These are phyloP conservation scores for Valencia hispanica DNA, from an alignment of 2,797 vertebrate species.

Conservation along the genomic window DNA sequence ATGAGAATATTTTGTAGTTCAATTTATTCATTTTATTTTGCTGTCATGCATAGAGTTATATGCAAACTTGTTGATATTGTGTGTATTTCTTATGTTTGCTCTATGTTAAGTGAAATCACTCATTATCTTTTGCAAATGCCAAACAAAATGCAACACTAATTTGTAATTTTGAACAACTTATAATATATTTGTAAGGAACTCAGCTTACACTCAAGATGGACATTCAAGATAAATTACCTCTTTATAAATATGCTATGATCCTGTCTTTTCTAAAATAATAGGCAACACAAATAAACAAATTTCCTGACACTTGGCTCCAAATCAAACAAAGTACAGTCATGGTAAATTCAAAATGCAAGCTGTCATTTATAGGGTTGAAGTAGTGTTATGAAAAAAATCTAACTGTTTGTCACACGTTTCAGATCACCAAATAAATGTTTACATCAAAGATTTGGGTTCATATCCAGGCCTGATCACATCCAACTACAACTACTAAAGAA, in stretches of 20 bases:
- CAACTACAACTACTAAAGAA: no score
- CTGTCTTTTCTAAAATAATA: no score
- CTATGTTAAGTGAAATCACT: conserved; percentile 70
- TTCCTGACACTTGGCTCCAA: conserved; percentile 17
- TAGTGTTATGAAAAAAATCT: no score
- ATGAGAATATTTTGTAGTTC: conserved; percentile 72
- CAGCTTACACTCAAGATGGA: background rate
- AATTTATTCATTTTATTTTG: conserved; percentile 67
- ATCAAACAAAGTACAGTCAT: conserved; percentile 5
- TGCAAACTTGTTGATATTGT: conserved; percentile 67
- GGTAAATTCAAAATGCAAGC: background rate
- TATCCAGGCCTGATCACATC: background rate
- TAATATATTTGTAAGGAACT: background rate
- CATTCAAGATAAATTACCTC: no score
- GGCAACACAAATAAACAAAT: conserved; percentile 4
- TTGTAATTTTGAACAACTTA: conserved; percentile 25
- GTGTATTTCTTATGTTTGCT: conserved; percentile 50
- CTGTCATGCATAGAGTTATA: conserved; percentile 68
- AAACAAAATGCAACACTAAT: conserved; percentile 15
- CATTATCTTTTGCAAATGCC: conserved; percentile 41
- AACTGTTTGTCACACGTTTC: no score
- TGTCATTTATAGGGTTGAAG: no score
- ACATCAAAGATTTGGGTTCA: no score
- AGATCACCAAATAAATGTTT: no score
- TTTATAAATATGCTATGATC: no score